Base-by-base conservation (phyloP, 1,140 invertebrate species). In the Orchesella cincta region DNA sequence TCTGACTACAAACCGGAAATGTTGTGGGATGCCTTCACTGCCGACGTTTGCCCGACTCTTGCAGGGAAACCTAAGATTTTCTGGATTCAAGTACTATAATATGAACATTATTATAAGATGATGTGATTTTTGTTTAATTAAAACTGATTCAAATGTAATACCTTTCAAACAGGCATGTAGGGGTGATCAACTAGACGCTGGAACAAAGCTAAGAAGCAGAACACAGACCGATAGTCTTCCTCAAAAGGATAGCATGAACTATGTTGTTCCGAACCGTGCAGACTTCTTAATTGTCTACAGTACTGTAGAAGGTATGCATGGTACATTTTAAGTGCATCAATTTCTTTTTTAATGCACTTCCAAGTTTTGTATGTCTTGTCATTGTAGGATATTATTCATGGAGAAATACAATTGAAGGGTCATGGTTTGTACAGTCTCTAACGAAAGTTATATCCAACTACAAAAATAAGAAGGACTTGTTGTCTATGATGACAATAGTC, bases 391-490 rank as follows among this genome's bases (percentile, higher is more conserved):
- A 86, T 79, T 90, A 85, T 81, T 88, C 88, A 0, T 90, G 89
- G 89, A 84, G 89, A 51, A 89, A 90, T 79, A 87, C 86, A 5
- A 83, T 83, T 1, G 84, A 86, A 75, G 86, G 86, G 1, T 89
- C 88, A 3, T 90, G 89, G 89, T 90, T 90, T 82, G 84, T 89
- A 28, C 88, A 90, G 82, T 86, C 88, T 1, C 78, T 90, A n/a
- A 85, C 83, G 35, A 74, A 82, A 16, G 84, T 87, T 5, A 77
- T 90, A 0, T 78, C 83, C 23, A 83, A 83, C 34, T 78, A 84
- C 79, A 72, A 57, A 28, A 74, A 83, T 18, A 82, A 83, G 3
- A 77, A 85, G 57, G 89, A 90, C 82, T 76, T 90, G 0, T 77
- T 89, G 33, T 83, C 84, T 35, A 85, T 90, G 78, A 83, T 90